Conservation (phyloP, 2,888 invertebrate species). For the Caenorhabditis japonica region DNA sequence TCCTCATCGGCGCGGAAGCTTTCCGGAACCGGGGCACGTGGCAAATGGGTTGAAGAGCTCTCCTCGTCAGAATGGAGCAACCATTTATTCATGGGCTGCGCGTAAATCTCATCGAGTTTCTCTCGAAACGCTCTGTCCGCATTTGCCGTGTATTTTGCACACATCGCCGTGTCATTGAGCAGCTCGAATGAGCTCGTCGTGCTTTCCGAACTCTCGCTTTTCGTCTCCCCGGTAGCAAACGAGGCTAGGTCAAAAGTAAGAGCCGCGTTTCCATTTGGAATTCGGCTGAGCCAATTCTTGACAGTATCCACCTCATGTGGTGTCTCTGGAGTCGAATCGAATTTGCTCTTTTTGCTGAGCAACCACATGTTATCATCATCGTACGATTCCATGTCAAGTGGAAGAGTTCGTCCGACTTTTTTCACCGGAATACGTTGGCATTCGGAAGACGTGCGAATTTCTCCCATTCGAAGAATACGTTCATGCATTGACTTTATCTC, state of each 20-base stretch:
- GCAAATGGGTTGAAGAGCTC: constrained; percentile 29
- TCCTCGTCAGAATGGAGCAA: constrained; percentile 31
- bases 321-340: constrained; percentile 31
- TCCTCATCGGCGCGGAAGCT: constrained; percentile 24
- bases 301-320: constrained; percentile 47
- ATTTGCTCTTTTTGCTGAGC: constrained; percentile 35
- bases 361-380: constrained; percentile 52
- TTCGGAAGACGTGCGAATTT: constrained; percentile 41
- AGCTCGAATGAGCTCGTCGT: constrained; percentile 38
- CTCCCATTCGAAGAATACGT: constrained; percentile 49
- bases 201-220: constrained; percentile 41
- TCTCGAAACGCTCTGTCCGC: constrained; percentile 22
- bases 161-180: constrained; percentile 14
- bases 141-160: constrained; percentile 10
- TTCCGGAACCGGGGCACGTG: constrained; percentile 41
- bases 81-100: constrained; percentile 32
- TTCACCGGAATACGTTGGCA: constrained; percentile 27
- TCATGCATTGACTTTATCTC: constrained; percentile 56
- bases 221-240: constrained; percentile 29
- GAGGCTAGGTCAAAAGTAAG: constrained; percentile 31
- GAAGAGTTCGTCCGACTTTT: constrained; percentile 40
- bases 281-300: constrained; percentile 42
- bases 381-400: constrained; percentile 36
- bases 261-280: constrained; percentile 30
- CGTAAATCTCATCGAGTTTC: constrained; percentile 22